Conservation (phyloP, 2,888 invertebrate species). For the Rhagium mordax region DNA sequence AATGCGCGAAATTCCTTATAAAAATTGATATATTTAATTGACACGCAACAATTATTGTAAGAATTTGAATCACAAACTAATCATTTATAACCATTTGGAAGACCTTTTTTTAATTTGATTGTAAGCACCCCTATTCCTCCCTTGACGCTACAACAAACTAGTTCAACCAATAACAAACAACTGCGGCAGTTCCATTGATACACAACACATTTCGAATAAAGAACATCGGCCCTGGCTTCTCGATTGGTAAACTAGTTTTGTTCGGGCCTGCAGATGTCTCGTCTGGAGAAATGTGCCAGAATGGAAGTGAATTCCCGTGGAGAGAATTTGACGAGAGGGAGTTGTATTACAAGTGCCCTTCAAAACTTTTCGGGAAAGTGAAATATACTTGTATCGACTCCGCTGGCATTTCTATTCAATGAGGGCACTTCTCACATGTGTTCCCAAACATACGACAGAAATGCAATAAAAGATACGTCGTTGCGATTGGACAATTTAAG, state of each 20-base stretch:
- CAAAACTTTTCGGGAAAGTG: not conserved
- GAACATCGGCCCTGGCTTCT: not conserved
- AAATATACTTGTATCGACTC: not conserved
- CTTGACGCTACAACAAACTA: too few species aligned
- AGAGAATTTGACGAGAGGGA: not conserved
- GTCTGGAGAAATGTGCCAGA: not conserved
- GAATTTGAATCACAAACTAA: too few species aligned
- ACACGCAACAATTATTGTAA: too few species aligned
- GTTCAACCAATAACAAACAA: too few species aligned
- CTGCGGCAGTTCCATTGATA: too few species aligned
- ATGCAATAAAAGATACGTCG: too few species aligned
- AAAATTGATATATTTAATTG: too few species aligned
- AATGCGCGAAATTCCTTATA: too few species aligned
- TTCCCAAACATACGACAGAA: not conserved
- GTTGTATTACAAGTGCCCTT: slow-evolving; percentile 18
- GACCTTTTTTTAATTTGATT: too few species aligned
- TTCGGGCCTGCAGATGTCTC: not conserved
- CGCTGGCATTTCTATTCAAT: not conserved
- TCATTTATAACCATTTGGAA: too few species aligned
- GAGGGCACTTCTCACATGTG: not conserved
- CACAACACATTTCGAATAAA: not conserved
- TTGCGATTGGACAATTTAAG: too few species aligned
- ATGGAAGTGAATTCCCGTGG: not conserved
- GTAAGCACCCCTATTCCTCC: too few species aligned
- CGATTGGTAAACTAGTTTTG: not conserved